These are phyloP conservation scores for Diacarnus erythraeanus DNA, from an alignment of 37 sponge, comb jelly and placozoan genomes.

Conservation along the genomic window DNA sequence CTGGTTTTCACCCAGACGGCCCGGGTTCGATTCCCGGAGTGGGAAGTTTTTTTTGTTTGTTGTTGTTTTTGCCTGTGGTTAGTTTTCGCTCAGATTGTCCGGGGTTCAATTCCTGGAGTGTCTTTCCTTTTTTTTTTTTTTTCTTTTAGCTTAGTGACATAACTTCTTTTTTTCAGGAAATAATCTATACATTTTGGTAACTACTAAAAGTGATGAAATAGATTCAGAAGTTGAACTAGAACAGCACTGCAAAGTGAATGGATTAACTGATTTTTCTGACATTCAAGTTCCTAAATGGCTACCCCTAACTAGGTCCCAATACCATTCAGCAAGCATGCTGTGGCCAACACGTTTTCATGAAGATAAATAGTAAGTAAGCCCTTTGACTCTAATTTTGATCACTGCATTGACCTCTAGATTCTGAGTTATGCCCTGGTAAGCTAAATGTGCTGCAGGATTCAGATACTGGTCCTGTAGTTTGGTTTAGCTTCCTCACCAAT, in stretches of 20 bases:
- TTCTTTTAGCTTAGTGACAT: background rate
- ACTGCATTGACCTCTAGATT: too few relatives aligned
- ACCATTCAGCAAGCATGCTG: constrained; percentile 27
- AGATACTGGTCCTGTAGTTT: too few relatives aligned
- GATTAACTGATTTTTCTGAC: constrained; percentile 36
- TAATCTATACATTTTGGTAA: constrained; percentile 9
- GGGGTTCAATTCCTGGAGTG: constrained; percentile 88
- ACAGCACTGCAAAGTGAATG: background rate
- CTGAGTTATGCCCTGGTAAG: too few relatives aligned
- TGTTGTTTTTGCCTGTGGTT: too few relatives aligned
- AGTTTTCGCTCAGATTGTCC: constrained; percentile 87
- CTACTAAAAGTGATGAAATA: background rate
- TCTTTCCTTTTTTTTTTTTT: constrained; percentile 25
- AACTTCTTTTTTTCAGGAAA: constrained; percentile 1
- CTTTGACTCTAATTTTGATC: background rate
- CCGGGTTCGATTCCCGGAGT: constrained; percentile 90
- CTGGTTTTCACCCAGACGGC: constrained; percentile 91
- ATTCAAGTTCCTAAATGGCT: constrained; percentile 47
- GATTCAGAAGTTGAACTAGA: background rate
- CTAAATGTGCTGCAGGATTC: too few relatives aligned
- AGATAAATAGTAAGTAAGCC: constrained; percentile 61
- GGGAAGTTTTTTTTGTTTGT: constrained; percentile 57
- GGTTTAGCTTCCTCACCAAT: too few relatives aligned
- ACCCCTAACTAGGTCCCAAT: constrained; percentile 84
- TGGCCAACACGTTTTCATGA: constrained; percentile 87